Conservation (phyloP, 2,888 invertebrate species). For the Polia nebulosa region DNA sequence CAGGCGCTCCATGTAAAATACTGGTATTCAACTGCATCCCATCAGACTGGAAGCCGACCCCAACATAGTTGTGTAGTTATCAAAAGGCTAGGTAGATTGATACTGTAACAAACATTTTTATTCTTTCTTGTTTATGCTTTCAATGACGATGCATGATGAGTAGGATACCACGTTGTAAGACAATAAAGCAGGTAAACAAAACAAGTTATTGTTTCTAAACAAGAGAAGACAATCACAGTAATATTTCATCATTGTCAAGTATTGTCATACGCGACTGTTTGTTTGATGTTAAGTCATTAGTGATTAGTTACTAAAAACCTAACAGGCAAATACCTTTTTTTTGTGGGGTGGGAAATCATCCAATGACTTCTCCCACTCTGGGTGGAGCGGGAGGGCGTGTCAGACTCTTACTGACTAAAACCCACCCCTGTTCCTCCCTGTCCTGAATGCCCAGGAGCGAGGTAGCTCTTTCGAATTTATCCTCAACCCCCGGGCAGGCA, state of each 20-base stretch:
- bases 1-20: no score
- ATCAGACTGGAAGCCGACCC: not conserved
- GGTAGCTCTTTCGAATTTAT: no score
- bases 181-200: not conserved
- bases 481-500: no score
- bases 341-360: no score
- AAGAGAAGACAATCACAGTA: not conserved
- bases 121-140: not conserved
- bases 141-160: not conserved
- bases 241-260: not conserved
- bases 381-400: no score
- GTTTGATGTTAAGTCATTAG: not conserved
- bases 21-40: no score
- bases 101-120: not conserved
- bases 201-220: not conserved
- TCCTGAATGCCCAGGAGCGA: no score
- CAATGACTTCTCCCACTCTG: no score
- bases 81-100: not conserved
- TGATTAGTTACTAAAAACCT: no score
- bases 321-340: no score
- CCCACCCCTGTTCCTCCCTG: no score
- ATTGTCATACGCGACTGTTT: not conserved
- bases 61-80: not conserved
- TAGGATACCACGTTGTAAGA: not conserved
- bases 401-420: no score